Conservation (phyloP, 2,797 vertebrate species). For the Phaenicophaeus curvirostris region DNA sequence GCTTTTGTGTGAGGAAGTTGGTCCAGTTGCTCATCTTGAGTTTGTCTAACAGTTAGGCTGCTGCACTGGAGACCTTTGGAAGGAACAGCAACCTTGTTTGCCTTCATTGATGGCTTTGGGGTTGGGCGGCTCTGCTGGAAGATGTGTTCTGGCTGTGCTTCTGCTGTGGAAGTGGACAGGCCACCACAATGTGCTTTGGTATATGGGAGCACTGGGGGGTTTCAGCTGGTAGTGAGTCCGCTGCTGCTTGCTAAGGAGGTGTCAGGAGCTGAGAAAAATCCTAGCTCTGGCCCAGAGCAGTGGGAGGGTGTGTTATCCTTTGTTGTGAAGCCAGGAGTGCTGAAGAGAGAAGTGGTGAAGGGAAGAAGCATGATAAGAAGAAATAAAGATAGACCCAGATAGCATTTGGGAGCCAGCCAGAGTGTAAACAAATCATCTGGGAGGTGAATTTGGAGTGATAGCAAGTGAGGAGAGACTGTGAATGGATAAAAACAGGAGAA, state of each 20-base stretch:
- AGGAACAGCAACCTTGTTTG: not conserved
- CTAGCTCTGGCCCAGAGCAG: not conserved
- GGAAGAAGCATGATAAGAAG: not conserved
- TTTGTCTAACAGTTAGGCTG: not conserved
- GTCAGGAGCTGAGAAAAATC: not conserved
- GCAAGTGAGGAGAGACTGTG: not conserved
- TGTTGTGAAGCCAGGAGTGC: not conserved
- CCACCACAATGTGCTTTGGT: accelerated
- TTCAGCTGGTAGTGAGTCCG: not conserved
- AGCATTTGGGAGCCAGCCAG: constrained; percentile 19
- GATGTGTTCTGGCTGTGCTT: accelerated
- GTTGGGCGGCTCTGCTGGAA: not conserved
- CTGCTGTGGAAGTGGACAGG: accelerated
- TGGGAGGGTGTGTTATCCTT: not conserved
- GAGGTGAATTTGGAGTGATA: constrained; percentile 14
- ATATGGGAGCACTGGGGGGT: not conserved
- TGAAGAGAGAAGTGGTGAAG: not conserved
- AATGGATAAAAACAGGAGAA: not conserved
- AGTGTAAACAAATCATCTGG: constrained; percentile 19
- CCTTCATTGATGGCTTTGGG: not conserved
- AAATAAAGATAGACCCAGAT: not conserved
- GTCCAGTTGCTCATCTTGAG: not conserved
- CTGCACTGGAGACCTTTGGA: not conserved
- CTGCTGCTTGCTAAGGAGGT: not conserved
- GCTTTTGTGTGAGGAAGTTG: not conserved